Evolutionary conservation across 2,113 vertebrate genomes (phyloP).

Genomic region (Anser cygnoides): DNA sequence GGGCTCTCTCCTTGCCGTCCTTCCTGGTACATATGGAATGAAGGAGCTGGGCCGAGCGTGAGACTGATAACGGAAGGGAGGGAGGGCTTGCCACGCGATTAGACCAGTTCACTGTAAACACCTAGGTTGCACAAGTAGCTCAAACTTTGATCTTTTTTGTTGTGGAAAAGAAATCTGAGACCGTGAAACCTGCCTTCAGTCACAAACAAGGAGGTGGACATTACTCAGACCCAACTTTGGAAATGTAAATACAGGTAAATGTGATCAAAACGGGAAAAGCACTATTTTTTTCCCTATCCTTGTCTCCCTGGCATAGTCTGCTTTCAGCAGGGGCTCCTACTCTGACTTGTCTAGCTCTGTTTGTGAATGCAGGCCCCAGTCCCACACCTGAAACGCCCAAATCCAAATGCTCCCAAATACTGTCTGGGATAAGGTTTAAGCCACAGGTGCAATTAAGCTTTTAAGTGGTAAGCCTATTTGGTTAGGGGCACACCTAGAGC

Average conservation of each 20-base stretch:
- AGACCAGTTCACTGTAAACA: constrained; percentile 66
- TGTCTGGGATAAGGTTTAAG: constrained; percentile 62
- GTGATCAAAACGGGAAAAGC: constrained; percentile 10
- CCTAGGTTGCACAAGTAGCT: constrained; percentile 65
- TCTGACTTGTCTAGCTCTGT: background rate
- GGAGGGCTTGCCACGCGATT: constrained; percentile 40
- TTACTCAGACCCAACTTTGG: constrained; percentile 39
- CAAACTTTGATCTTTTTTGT: constrained; percentile 74
- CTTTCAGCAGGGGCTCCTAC: background rate
- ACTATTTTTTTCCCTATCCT: background rate
- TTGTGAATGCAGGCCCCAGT: background rate
- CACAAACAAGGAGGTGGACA: constrained; percentile 49
- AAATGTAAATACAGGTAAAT: constrained; percentile 42
- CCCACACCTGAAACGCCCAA: constrained; percentile 50
- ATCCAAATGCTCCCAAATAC: constrained; percentile 30
- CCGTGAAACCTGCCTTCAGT: constrained; percentile 46
- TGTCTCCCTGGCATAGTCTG: background rate
- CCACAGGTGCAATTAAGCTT: constrained; percentile 68
- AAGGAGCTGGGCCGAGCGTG: background rate
- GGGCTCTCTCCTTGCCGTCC: background rate
- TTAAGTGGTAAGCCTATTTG: constrained; percentile 60
- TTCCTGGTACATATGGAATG: constrained; percentile 23
- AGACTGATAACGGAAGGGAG: constrained; percentile 40
- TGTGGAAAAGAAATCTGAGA: constrained; percentile 61
- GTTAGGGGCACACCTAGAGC: constrained; percentile 59